Base-by-base conservation (phyloP, 2,797 vertebrate genomes). In the Carapus acus region DNA sequence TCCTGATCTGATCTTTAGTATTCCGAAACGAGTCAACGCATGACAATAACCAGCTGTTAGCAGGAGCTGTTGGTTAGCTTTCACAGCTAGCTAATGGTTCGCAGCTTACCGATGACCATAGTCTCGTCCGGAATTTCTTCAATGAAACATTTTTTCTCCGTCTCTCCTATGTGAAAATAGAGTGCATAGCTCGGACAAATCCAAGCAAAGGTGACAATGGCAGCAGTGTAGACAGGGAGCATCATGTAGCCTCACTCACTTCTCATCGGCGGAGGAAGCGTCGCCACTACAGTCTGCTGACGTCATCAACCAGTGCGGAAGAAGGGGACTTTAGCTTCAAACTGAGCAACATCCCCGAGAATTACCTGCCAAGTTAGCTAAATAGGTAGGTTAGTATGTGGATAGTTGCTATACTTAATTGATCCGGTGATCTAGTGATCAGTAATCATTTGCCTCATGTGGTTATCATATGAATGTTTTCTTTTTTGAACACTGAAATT, bases 91-190 rank as follows among this genome's bases (percentile, higher is more conserved):
- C 61, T 73, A 55, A 40, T 41, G 8, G 19, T 1, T 29, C 33
- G 27, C 22, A 16, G 42, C 88, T 83, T 70, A 94, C 93, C 92
- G 54, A 94, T 94, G 15, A 94, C 92, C 93, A 95, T 94, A 47
- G 93, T 94, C 77, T 94, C 92, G 54, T 95, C 93, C 0, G 93
- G 93, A 56, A 95, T 94, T 59, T 95, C 93, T 70, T 94, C 92
- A 59, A 93, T 95, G 76, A 95, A 94, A 60, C 92, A 95, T 56
- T 92, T 93, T 52, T 94, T 95, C 83, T 94, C 91, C 1, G 93
- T 96, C 81, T 96, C 94, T 15, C 92, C 92, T 21, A 96, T 94
- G 70, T 95, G 94, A 65, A 96, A 96, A 41, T 96, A 95, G 1
- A 96, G 89, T 0, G 84, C 86, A 2, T 53, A 42, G 16, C 74